These are phyloP conservation scores for Strigamia crassipes DNA, from an alignment of 2,888 invertebrate species.

Conservation along the genomic window DNA sequence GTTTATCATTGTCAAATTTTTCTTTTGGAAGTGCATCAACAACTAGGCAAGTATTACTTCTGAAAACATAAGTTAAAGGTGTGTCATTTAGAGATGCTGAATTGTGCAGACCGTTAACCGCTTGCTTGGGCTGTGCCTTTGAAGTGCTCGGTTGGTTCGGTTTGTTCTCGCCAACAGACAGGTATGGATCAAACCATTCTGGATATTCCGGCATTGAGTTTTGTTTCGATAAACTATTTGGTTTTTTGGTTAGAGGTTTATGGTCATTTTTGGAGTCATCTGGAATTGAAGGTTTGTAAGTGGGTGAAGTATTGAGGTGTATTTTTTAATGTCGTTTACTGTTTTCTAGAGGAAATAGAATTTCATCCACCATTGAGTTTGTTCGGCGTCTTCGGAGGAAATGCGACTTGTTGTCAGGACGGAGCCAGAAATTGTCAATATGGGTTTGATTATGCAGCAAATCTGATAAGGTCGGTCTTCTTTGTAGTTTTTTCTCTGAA, in stretches of 20 bases:
- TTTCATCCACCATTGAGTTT: constrained; percentile 35
- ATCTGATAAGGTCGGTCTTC: neutral
- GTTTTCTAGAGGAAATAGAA: neutral
- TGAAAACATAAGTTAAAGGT: neutral
- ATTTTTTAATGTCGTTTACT: neutral
- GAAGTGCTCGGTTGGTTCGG: neutral
- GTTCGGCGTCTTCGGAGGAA: neutral
- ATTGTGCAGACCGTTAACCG: neutral
- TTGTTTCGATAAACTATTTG: neutral
- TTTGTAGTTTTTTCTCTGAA: neutral
- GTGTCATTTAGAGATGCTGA: neutral
- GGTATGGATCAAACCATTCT: constrained; percentile 1
- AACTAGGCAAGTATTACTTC: neutral
- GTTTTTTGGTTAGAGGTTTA: neutral
- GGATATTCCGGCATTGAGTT: constrained; percentile 14
- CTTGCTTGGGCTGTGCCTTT: neutral
- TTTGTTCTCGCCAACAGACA: neutral
- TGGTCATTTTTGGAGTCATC: neutral
- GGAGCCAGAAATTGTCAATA: neutral
- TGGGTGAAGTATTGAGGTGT: neutral
- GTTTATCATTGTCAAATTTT: neutral
- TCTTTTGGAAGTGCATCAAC: neutral
- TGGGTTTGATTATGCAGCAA: neutral
- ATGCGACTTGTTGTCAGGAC: neutral
- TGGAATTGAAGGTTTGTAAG: neutral